Conservation (phyloP, 1,140 invertebrate species). For the Matsumurasca onukii region DNA sequence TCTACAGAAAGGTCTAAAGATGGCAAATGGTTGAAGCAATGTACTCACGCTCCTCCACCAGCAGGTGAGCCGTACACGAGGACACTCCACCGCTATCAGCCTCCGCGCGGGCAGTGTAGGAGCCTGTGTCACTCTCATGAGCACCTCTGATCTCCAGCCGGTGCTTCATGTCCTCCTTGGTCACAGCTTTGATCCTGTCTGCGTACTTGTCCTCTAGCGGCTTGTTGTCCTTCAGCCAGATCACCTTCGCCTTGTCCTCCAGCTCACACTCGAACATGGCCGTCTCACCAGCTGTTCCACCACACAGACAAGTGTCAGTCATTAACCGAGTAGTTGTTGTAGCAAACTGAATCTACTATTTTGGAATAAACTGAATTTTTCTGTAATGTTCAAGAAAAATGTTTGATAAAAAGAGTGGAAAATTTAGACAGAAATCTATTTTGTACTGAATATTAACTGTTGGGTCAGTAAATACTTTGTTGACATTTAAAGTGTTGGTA, state of each 20-base stretch:
- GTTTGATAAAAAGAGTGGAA: too few relatives aligned
- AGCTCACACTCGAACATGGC: constrained; percentile 82
- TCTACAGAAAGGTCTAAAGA: too few relatives aligned
- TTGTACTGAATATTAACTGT: too few relatives aligned
- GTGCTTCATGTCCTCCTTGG: constrained; percentile 57
- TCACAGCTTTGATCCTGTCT: constrained; percentile 66
- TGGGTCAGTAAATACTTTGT: too few relatives aligned
- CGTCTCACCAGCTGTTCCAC: constrained; percentile 74
- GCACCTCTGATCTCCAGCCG: constrained; percentile 79
- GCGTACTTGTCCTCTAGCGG: constrained; percentile 73
- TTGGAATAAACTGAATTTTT: too few relatives aligned
- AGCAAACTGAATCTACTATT: too few relatives aligned
- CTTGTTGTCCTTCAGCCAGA: constrained; percentile 90
- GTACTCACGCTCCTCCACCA: constrained; percentile 54
- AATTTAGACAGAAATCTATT: too few relatives aligned
- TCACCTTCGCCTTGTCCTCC: constrained; percentile 60
- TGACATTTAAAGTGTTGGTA: too few relatives aligned
- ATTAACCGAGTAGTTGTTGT: too few relatives aligned
- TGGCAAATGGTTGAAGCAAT: too few relatives aligned
- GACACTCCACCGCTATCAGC: constrained; percentile 72
- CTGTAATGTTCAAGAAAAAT: too few relatives aligned
- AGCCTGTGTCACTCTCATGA: constrained; percentile 77
- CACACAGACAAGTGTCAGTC: too few relatives aligned
- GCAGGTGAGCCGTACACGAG: constrained; percentile 79
- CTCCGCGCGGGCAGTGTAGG: constrained; percentile 89